phyloP scores from a whole-genome alignment of 1,140 invertebrate species.

The Apis cerana region DNA sequence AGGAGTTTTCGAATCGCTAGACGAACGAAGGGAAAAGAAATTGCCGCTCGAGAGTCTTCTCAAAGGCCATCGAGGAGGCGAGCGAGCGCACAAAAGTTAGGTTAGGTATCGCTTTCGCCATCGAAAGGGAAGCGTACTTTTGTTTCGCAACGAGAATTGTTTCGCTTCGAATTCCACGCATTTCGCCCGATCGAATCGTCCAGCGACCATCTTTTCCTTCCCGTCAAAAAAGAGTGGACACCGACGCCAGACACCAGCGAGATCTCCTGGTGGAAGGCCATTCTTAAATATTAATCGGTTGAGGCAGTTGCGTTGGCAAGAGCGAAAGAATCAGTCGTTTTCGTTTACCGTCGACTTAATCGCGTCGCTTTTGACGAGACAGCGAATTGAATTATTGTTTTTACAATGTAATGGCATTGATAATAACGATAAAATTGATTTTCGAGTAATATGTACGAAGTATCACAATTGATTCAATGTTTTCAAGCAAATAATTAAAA shows the following conservation, averaged over 20 bases:
- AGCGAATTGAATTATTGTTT: background rate
- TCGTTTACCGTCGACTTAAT: slow-evolving; percentile 11
- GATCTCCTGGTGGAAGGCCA: slow-evolving; percentile 34
- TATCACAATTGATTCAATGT: too few relatives aligned
- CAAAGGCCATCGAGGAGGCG: slow-evolving; percentile 49
- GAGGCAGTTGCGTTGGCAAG: slow-evolving; percentile 49
- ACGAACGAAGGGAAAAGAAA: slow-evolving; percentile 16
- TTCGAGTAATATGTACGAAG: too few relatives aligned
- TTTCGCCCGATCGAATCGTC: slow-evolving; percentile 35
- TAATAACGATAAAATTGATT: too few relatives aligned
- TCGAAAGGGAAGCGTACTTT: slow-evolving; percentile 11
- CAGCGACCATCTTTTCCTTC: slow-evolving; percentile 27
- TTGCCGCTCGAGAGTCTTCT: slow-evolving; percentile 15
- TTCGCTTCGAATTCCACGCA: slow-evolving; percentile 38
- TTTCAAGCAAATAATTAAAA: too few relatives aligned
- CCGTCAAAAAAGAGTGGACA: background rate
- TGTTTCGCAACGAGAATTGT: slow-evolving; percentile 53
- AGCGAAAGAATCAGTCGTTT: slow-evolving; percentile 41
- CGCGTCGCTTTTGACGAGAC: slow-evolving; percentile 1
- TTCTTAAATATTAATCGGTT: slow-evolving; percentile 45
- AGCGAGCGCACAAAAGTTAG: slow-evolving; percentile 51
- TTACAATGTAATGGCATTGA: too few relatives aligned
- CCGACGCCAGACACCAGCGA: slow-evolving; percentile 22
- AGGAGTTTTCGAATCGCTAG: slow-evolving; percentile 8
- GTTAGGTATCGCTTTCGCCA: slow-evolving; percentile 44